Evolutionary conservation across 2,797 vertebrate species (phyloP), one percentile per base, ranked within the genome.

Genomic region (Gymnoscopelus microlampas): DNA sequence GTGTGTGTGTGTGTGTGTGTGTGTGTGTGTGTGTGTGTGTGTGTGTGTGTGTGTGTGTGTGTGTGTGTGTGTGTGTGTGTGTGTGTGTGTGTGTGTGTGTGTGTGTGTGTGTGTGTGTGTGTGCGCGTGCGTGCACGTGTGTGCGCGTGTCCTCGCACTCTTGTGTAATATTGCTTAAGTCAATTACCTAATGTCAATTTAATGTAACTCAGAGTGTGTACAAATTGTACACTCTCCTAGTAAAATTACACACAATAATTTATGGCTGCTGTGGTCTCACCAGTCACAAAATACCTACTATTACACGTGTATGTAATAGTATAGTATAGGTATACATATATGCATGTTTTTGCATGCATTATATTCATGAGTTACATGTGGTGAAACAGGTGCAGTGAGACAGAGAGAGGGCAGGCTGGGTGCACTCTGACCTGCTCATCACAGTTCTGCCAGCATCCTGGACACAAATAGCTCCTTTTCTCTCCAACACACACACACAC

Each of bases 351-450:
- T 59, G 29, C 60, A 63, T 68, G 53, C 71, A 2, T 39, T 64
- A 67, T 47, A 53, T 70, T 77, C 74, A 63, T 3, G 7, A 53
- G 76, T 56, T 88, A 93, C 93, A 94, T 88, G 91, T 85, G 87
- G 87, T 91, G 89, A 93, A 94, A 91, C 93, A 93, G 94, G 93
- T 93, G 92, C 94, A 95, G 79, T 87, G 88, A 94, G 90, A 95
- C 94, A 94, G 91, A 95, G 96, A 95, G 94, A 94, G 92, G 61
- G 78, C 73, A 84, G 88, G 86, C 87, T 81, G 83, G 80, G 86
- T 85, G 85, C 84, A 86, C 73, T 70, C 73, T 86, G 85, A 89
- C 89, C 85, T 71, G 62, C 78, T 82, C 89, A 83, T 85, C 83
- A 82, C 79, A 84, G 77, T 77, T 71, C 83, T 85, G 85, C 72